phyloP scores from a whole-genome alignment of 2,113 vertebrate species.

The Malurus alboscapulatus region DNA sequence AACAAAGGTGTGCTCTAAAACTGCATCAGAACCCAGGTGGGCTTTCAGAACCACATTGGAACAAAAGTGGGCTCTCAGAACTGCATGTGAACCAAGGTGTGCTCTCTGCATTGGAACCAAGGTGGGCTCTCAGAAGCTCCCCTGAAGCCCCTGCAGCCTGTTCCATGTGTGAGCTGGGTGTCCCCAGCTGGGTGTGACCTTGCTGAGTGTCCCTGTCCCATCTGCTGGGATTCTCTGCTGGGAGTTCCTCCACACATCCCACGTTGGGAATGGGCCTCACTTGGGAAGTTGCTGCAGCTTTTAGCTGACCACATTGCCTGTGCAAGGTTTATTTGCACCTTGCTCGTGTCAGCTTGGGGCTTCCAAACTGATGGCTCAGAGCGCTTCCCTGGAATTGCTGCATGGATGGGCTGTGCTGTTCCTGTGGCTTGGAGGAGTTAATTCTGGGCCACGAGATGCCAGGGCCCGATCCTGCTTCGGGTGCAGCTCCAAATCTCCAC shows the following conservation, averaged over 20 bases:
- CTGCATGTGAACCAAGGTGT: no score
- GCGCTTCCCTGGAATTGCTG: not conserved
- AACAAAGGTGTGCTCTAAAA: no score
- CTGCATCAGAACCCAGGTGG: no score
- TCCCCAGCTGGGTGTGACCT: fast-evolving
- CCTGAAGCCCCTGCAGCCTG: fast-evolving
- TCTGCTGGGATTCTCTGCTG: fast-evolving
- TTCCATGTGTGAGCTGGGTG: not conserved
- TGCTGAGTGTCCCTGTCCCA: not conserved
- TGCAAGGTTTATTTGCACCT: not conserved
- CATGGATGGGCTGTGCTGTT: not conserved
- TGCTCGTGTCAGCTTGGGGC: not conserved
- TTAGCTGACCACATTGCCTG: not conserved
- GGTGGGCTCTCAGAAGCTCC: not conserved
- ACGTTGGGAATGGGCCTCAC: fast-evolving
- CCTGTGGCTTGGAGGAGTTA: not conserved
- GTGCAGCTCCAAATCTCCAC: not conserved
- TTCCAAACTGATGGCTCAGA: not conserved
- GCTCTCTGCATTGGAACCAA: no score
- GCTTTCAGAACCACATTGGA: no score
- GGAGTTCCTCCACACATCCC: fast-evolving
- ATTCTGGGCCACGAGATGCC: not conserved
- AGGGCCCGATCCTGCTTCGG: not conserved
- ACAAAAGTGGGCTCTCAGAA: no score
- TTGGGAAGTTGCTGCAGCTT: not conserved